Conservation (phyloP, 2,113 vertebrate genomes). For the Eurystomus gularis region DNA sequence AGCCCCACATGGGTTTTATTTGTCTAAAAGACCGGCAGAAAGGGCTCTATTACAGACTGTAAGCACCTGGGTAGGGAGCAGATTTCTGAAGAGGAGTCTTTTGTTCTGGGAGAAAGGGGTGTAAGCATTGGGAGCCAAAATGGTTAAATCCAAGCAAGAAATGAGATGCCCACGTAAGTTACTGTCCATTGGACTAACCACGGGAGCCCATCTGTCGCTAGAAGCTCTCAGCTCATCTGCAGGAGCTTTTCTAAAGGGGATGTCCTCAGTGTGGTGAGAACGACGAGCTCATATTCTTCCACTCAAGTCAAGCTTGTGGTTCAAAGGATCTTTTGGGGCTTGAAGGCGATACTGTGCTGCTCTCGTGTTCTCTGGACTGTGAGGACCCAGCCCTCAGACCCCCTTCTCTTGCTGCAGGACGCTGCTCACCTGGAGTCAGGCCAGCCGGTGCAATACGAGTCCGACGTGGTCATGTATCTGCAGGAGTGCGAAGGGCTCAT, state of each 20-base stretch:
- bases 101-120: not conserved
- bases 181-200: not conserved
- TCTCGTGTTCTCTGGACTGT: not conserved
- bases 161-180: not conserved
- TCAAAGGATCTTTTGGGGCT: not conserved
- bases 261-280: not conserved
- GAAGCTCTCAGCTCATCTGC: not conserved
- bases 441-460: conserved; percentile 85
- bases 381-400: not conserved
- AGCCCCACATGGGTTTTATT: not conserved
- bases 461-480: conserved; percentile 88
- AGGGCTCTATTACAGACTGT: not conserved
- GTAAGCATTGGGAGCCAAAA: not conserved
- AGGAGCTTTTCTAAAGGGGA: not conserved
- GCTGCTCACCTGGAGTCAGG: conserved; percentile 89
- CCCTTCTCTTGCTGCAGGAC: conserved; percentile 74
- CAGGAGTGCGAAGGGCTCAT: conserved; percentile 91
- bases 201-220: not conserved
- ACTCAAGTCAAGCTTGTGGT: not conserved
- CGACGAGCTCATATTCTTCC: fast-evolving
- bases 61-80: not conserved
- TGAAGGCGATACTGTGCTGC: not conserved
- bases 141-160: not conserved
- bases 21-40: not conserved
- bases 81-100: not conserved